Evolutionary conservation across 2,888 invertebrate species (phyloP).

Genomic region (Protonemura montana): DNA sequence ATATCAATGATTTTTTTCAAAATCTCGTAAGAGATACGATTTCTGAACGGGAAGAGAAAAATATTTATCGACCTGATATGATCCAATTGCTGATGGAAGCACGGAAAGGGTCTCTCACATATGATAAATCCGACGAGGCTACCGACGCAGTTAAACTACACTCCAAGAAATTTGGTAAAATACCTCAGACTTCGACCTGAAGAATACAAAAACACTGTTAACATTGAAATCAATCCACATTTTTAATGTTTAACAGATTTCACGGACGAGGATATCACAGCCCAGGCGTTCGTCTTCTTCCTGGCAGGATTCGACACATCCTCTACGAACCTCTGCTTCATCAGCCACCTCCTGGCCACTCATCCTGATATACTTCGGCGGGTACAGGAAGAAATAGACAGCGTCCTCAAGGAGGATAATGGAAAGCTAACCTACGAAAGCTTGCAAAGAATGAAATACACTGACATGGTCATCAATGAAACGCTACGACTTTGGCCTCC

Average conservation of each 20-base stretch:
- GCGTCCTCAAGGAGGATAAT: slow-evolving; percentile 46
- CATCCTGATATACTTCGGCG: slow-evolving; percentile 50
- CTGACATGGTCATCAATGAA: slow-evolving; percentile 17
- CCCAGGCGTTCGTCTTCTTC: slow-evolving; percentile 53
- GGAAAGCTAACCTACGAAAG: slow-evolving; percentile 52
- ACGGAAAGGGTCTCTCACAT: neutral
- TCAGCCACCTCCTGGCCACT: slow-evolving; percentile 51
- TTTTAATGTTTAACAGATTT: slow-evolving; percentile 29
- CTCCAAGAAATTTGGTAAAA: neutral
- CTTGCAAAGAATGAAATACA: neutral
- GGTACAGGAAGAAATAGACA: slow-evolving; percentile 52
- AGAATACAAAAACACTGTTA: no score
- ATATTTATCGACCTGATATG: slow-evolving; percentile 31
- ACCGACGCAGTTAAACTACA: neutral
- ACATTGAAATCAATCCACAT: no score
- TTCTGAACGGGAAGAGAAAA: neutral
- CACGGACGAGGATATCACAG: slow-evolving; percentile 44
- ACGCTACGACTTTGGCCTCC: slow-evolving; percentile 34
- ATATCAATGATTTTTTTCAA: slow-evolving; percentile 16
- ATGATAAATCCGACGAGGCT: neutral
- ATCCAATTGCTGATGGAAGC: slow-evolving; percentile 30
- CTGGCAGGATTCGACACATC: slow-evolving; percentile 54
- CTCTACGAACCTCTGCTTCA: slow-evolving; percentile 52
- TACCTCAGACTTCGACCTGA: neutral
- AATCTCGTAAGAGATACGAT: slow-evolving; percentile 9